Base-by-base conservation (phyloP, 2,113 vertebrate species). In the Corythornis vintsioides region DNA sequence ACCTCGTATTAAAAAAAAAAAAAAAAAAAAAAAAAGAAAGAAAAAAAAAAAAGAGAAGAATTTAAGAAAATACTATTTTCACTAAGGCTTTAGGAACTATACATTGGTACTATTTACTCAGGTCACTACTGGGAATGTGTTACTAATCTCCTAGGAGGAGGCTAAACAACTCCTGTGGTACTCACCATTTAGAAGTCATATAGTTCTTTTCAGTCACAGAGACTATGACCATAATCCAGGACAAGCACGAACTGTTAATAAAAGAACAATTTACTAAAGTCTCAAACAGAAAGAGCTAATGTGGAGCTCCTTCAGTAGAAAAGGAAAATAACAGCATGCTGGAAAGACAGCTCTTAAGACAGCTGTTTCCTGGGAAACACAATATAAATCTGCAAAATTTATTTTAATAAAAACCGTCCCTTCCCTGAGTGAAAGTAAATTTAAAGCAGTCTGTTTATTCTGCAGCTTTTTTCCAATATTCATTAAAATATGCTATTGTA, bases 401-500 rank as follows among this genome's bases (percentile, higher is more conserved):
- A 38, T 38, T 38, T 38, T 38, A 38, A 38, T 38, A 38, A 38
- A 94, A 91, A 47, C 22, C 24, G 48, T 52, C 12, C 25, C 29
- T 66, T 38, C 13, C 13, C 53, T 26, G 12, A 85, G 42, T 55
- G 48, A 72, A 83, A 82, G n/a, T 3, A 1, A 86, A 86, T 79
- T 82, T 64, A 59, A 94, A 89, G 87, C 31, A 76, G 70, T 18
- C 31, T 97, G 90, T 96, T 98, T 97, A 65, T 95, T 96, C 69
- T 76, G 77, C 43, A 85, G 69, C 69, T 88, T 96, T 96, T 95
- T 93, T 97, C 94, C 91, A 93, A 15, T 84, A 60, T 74, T 90
- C 93, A 82, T 95, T 95, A 88, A 86, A 95, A 82, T 81, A 65
- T 95, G 75, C 96, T 97, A 83, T 96, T 96, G 79, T 83, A 95